Evolutionary conservation across 2,113 vertebrate genomes (phyloP).

Genomic region (Cephalopterus ornatus): DNA sequence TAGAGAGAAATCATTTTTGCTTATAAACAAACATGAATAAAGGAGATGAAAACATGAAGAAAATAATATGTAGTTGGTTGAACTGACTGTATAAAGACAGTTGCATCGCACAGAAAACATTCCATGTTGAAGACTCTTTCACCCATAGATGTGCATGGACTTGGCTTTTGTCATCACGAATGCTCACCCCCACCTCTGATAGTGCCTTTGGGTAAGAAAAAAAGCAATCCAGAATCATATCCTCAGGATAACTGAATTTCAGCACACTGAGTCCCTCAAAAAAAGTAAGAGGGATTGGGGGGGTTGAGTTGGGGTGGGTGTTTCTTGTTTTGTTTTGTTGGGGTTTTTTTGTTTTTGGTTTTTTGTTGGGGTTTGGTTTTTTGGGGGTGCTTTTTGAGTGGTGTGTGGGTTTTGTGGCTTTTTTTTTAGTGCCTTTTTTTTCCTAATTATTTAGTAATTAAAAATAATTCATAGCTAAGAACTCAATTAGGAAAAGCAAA

Average conservation of each 20-base stretch:
- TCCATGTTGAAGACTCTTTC: neutral
- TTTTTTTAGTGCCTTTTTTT: neutral
- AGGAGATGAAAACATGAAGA: neutral
- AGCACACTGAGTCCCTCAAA: neutral
- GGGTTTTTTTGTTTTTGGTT: fast-evolving
- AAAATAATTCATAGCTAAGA: neutral
- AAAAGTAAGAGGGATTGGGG: neutral
- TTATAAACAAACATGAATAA: neutral
- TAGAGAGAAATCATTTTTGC: neutral
- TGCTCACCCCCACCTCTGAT: neutral
- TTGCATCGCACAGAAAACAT: neutral
- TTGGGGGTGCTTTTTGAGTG: fast-evolving
- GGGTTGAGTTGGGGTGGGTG: fast-evolving
- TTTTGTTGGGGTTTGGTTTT: neutral
- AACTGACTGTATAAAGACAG: neutral
- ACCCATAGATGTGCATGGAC: neutral
- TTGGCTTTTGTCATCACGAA: neutral
- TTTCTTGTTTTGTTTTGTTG: neutral
- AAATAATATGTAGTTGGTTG: neutral
- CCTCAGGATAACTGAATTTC: neutral
- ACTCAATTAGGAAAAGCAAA: neutral
- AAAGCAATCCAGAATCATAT: neutral
- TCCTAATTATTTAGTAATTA: neutral
- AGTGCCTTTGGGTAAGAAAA: neutral
- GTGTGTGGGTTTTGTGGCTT: neutral